A percentile compares a stretch with the other conserved stretches of the same genome.
phyloP scores from a whole-genome alignment of 2,888 invertebrate species.

The Ischnus inquisitorius region DNA sequence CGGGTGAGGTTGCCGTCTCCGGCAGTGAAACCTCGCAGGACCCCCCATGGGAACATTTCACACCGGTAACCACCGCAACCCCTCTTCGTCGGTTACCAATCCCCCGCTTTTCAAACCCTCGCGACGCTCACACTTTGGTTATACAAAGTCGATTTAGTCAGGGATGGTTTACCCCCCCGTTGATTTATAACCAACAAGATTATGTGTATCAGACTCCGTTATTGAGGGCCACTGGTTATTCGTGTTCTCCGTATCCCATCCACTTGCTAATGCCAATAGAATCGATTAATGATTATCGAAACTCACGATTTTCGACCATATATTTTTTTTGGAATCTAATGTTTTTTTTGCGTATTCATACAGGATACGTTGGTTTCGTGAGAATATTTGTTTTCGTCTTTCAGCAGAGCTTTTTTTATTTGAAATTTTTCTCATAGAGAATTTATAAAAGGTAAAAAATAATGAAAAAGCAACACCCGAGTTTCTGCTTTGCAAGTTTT shows the following conservation, averaged over 20 bases:
- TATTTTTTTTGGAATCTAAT: not conserved
- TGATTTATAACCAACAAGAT: constrained; percentile 82
- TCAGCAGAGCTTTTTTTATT: not conserved
- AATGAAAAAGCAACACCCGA: not conserved
- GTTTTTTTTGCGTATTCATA: not conserved
- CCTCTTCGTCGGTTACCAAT: constrained; percentile 68
- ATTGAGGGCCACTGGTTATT: constrained; percentile 43
- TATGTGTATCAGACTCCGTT: constrained; percentile 62
- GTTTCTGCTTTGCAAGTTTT: not conserved
- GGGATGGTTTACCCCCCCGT: constrained; percentile 82
- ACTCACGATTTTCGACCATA: not conserved
- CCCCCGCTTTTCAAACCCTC: constrained; percentile 62
- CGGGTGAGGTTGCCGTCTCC: constrained; percentile 44
- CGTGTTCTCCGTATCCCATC: constrained; percentile 14
- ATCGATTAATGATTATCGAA: not conserved
- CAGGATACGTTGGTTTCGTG: too few species aligned
- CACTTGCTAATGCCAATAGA: constrained; percentile 6
- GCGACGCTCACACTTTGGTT: constrained; percentile 77
- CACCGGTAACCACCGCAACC: constrained; percentile 84
- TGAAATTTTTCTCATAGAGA: too few species aligned
- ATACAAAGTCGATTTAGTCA: constrained; percentile 84
- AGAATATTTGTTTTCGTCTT: too few species aligned
- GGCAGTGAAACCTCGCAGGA: constrained; percentile 54
- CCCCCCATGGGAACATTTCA: constrained; percentile 86
- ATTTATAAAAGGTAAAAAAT: too few species aligned